Evolutionary conservation across 2,888 invertebrate genomes (phyloP).

Genomic region (Saturnia japonica): DNA sequence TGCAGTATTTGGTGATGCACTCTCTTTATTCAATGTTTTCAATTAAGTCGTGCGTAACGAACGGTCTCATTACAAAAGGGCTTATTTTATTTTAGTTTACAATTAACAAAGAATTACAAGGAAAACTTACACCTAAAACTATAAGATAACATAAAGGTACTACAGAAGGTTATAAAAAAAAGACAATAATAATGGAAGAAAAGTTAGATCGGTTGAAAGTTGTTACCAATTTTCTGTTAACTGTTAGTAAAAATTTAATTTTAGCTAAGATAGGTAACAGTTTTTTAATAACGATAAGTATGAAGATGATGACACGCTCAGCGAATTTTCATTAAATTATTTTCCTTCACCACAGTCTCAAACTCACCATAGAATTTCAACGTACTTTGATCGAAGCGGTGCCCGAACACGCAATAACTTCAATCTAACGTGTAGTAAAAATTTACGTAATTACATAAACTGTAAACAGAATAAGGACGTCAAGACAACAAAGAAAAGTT

Average conservation of each 20-base stretch:
- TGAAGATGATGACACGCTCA: background rate
- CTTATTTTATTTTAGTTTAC: no score
- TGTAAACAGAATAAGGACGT: conserved; percentile 15
- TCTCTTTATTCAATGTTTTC: conserved; percentile 31
- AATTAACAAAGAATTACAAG: no score
- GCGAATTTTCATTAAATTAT: background rate
- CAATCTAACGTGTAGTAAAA: background rate
- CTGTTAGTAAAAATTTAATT: no score
- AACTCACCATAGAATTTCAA: background rate
- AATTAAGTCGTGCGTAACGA: conserved; percentile 32
- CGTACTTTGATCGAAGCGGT: background rate
- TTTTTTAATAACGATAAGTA: background rate
- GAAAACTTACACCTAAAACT: no score
- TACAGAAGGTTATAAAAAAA: no score
- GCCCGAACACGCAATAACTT: background rate
- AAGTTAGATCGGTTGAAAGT: no score
- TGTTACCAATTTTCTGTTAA: no score
- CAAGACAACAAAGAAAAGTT: background rate
- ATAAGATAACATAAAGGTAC: no score
- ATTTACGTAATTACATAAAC: background rate
- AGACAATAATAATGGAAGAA: no score
- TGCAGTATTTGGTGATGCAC: conserved; percentile 37
- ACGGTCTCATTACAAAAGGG: conserved; percentile 25
- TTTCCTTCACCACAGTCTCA: background rate
- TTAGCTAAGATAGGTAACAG: no score